Conservation (phyloP, 2,888 invertebrate genomes). For the Osedax fenrisi region DNA sequence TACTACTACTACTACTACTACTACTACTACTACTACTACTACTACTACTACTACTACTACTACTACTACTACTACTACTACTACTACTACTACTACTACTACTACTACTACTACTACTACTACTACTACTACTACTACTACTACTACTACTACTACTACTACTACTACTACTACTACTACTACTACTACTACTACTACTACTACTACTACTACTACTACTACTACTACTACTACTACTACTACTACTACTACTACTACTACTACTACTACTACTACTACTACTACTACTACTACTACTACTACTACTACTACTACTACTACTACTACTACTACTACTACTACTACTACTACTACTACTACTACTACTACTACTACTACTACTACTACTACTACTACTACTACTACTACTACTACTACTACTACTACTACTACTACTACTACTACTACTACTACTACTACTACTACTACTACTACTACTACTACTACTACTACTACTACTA, state of each 20-base stretch:
- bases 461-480: slow-evolving; percentile 16
- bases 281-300: slow-evolving; percentile 14
- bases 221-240: neutral
- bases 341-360: slow-evolving; percentile 8
- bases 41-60: slow-evolving; percentile 9
- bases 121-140: neutral
- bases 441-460: slow-evolving; percentile 16
- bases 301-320: neutral
- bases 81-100: slow-evolving; percentile 5
- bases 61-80: slow-evolving; percentile 8
- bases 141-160: neutral
- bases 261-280: neutral
- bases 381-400: slow-evolving; percentile 26
- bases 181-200: slow-evolving; percentile 17
- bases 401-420: slow-evolving; percentile 8
- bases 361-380: slow-evolving; percentile 6
- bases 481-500: slow-evolving; percentile 16
- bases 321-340: slow-evolving; percentile 4
- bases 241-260: neutral
- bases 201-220: neutral
- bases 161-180: neutral
- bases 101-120: neutral
- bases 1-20: slow-evolving; percentile 19
- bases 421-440: slow-evolving; percentile 22
- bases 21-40: neutral